phyloP scores from a whole-genome alignment of 1,140 invertebrate species.

The Zaprionus kolodkinae region DNA sequence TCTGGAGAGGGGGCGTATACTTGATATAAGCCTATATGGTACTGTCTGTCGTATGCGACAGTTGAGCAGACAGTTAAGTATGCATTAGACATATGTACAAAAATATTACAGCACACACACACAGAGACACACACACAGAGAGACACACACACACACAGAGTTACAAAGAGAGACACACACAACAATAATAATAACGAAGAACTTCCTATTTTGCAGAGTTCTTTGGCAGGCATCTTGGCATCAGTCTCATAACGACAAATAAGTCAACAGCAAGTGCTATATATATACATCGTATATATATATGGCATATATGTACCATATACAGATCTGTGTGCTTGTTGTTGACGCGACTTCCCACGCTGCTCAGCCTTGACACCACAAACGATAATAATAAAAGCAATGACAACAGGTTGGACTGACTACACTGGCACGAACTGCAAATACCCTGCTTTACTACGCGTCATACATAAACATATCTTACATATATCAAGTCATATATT shows the following conservation, averaged over 20 bases:
- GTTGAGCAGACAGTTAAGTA: constrained; percentile 37
- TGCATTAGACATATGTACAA: constrained; percentile 39
- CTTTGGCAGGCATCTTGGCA: constrained; percentile 54
- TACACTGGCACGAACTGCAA: neutral
- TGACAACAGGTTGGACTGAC: constrained; percentile 18
- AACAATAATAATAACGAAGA: constrained; percentile 2
- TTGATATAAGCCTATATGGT: constrained; percentile 3
- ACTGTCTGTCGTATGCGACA: constrained; percentile 34
- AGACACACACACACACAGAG: neutral
- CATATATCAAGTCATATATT: neutral
- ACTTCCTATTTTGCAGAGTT: constrained; percentile 34
- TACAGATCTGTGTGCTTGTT: neutral
- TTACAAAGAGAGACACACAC: neutral
- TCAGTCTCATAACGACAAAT: constrained; percentile 58
- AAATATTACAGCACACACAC: constrained; percentile 55
- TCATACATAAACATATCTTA: neutral
- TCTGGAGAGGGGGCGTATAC: neutral
- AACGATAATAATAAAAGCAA: constrained; percentile 31
- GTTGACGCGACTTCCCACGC: constrained; percentile 22
- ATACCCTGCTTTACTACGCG: neutral
- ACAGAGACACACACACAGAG: constrained; percentile 2
- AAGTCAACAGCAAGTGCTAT: constrained; percentile 64
- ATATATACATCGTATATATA: too few relatives aligned
- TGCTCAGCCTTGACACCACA: constrained; percentile 5
- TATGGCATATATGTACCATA: neutral